These are phyloP conservation scores for Adineta ricciae DNA, from an alignment of 2,888 invertebrate genomes.

Conservation along the genomic window DNA sequence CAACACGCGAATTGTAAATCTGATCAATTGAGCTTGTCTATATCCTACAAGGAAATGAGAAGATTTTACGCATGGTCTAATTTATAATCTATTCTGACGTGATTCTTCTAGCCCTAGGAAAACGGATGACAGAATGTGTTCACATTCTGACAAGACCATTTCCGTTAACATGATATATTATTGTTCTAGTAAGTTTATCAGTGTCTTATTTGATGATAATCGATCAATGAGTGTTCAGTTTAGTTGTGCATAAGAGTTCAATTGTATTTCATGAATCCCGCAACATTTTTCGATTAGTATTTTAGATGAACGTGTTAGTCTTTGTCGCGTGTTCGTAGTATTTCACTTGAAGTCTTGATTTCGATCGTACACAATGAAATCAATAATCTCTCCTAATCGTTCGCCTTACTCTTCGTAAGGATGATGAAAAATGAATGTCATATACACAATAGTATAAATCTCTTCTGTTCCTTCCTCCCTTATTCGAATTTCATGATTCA, in stretches of 20 bases:
- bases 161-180: background rate
- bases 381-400: background rate
- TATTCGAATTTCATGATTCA: background rate
- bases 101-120: background rate
- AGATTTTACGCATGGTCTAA: background rate
- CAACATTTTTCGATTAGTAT: no score
- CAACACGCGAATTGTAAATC: background rate
- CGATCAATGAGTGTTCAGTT: background rate
- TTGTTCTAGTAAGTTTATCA: background rate
- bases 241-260: no score
- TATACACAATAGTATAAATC: background rate
- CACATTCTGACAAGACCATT: background rate
- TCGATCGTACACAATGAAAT: background rate
- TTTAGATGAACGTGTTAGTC: no score
- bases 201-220: background rate
- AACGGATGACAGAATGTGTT: background rate
- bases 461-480: background rate
- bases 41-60: background rate
- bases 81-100: background rate
- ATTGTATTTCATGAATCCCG: no score
- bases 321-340: background rate
- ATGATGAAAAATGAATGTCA: background rate
- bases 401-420: no score
- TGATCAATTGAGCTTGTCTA: background rate
- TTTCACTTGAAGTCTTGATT: background rate